phyloP scores from a whole-genome alignment of 2,113 vertebrate genomes.

The Rhegmatorhina hoffmannsi region DNA sequence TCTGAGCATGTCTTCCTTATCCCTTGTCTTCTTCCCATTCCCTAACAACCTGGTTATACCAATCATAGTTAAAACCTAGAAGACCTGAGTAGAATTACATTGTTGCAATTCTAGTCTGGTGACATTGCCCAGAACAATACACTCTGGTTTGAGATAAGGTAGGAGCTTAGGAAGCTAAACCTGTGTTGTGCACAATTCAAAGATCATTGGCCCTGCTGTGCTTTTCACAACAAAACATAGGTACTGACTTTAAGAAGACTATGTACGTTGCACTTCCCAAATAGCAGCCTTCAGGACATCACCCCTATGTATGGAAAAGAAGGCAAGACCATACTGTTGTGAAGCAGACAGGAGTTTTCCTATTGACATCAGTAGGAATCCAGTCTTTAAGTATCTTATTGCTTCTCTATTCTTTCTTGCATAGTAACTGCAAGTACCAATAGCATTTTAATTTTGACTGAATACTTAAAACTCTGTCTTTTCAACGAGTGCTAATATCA shows the following conservation, averaged over 20 bases:
- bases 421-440: background rate
- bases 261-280: background rate
- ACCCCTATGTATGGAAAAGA: background rate
- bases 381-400: background rate
- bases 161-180: background rate
- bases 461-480: background rate
- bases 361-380: background rate
- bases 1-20: background rate
- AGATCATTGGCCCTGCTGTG: background rate
- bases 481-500: background rate
- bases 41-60: background rate
- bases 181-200: background rate
- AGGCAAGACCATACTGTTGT: background rate
- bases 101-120: background rate
- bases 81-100: background rate
- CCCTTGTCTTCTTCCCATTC: background rate
- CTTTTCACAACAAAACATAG: background rate
- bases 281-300: background rate
- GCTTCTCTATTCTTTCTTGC: background rate
- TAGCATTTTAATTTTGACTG: background rate
- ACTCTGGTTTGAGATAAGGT: background rate
- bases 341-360: background rate
- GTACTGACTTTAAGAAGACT: background rate
- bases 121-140: background rate
- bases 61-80: background rate